A percentile compares a stretch with the other conserved stretches of the same genome.
Conservation (phyloP, 2,113 vertebrate species). For the Asarcornis scutulata region DNA sequence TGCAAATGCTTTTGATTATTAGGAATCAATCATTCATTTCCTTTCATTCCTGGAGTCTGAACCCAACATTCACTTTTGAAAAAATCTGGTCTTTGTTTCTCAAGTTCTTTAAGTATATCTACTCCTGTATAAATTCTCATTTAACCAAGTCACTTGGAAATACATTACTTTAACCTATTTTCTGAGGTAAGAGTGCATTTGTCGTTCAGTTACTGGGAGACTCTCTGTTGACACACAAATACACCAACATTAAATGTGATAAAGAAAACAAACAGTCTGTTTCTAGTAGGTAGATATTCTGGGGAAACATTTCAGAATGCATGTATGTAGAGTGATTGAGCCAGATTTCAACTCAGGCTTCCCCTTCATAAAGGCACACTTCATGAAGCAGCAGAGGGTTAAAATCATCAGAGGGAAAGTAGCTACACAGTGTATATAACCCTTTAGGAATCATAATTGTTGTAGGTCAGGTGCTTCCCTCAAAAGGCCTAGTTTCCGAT, state of each 20-base stretch:
- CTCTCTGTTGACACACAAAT: conserved; percentile 18
- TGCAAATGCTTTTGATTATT: conserved; percentile 85
- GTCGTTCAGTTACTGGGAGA: conserved; percentile 51
- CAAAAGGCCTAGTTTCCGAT: not conserved
- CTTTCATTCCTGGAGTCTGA: conserved; percentile 36
- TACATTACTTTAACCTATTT: conserved; percentile 75
- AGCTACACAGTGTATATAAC: not conserved
- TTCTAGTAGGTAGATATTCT: not conserved
- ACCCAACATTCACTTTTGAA: conserved; percentile 53
- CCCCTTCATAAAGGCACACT: not conserved
- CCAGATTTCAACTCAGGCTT: not conserved
- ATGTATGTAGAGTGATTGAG: conserved; percentile 17
- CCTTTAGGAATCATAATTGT: not conserved
- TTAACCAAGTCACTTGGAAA: conserved; percentile 67
- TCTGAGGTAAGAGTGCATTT: conserved; percentile 68
- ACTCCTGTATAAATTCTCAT: conserved; percentile 71
- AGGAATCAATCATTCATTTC: conserved; percentile 84
- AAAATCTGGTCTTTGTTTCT: conserved; percentile 67
- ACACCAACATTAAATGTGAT: conserved; percentile 60
- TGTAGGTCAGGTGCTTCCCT: not conserved
- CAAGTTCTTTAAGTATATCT: conserved; percentile 74
- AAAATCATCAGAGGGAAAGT: not conserved
- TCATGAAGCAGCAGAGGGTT: not conserved
- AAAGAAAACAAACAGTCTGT: conserved; percentile 13
- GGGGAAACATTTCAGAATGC: not conserved